Percentiles rank a stretch among this genome's conserved stretches.
These are phyloP conservation scores for Megalopta genalis DNA, from an alignment of 1,140 invertebrate genomes.

Conservation along the genomic window DNA sequence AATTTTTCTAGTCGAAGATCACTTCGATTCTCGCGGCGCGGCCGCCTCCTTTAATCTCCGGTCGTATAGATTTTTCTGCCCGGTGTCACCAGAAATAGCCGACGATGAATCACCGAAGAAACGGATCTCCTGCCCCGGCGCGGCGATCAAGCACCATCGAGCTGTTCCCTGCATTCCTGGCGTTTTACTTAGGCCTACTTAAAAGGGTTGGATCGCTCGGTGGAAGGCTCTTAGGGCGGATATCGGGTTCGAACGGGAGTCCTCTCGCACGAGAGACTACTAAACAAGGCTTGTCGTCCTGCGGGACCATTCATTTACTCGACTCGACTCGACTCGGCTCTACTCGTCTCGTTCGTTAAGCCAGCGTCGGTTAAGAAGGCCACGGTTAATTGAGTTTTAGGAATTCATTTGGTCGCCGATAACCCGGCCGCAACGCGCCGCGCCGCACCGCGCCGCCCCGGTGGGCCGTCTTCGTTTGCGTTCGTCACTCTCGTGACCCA, in stretches of 20 bases:
- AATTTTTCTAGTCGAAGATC: neutral
- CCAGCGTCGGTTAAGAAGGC: slow-evolving; percentile 48
- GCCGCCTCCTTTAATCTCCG: slow-evolving; percentile 21
- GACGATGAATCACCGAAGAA: slow-evolving; percentile 60
- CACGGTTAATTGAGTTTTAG: slow-evolving; percentile 70
- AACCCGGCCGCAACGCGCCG: slow-evolving; percentile 16
- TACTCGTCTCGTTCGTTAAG: slow-evolving; percentile 55
- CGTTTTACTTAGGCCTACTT: slow-evolving; percentile 68
- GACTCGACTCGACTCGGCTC: neutral
- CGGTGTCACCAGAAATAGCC: slow-evolving; percentile 38
- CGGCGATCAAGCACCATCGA: slow-evolving; percentile 50
- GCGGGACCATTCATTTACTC: slow-evolving; percentile 62
- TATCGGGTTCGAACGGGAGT: slow-evolving; percentile 51
- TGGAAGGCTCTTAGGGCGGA: slow-evolving; percentile 61
- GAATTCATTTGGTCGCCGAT: slow-evolving; percentile 68
- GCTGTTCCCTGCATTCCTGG: slow-evolving; percentile 63
- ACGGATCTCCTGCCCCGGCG: slow-evolving; percentile 51
- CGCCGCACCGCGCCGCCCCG: neutral
- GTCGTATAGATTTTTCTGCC: slow-evolving; percentile 24
- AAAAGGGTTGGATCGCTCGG: slow-evolving; percentile 66
- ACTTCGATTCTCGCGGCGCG: neutral
- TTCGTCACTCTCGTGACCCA: neutral
- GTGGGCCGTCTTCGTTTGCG: slow-evolving; percentile 17
- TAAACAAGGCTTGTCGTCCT: slow-evolving; percentile 49
- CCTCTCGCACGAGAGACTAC: slow-evolving; percentile 26